Conservation (phyloP, 2,113 vertebrate species). For the Mustelus asterias region DNA sequence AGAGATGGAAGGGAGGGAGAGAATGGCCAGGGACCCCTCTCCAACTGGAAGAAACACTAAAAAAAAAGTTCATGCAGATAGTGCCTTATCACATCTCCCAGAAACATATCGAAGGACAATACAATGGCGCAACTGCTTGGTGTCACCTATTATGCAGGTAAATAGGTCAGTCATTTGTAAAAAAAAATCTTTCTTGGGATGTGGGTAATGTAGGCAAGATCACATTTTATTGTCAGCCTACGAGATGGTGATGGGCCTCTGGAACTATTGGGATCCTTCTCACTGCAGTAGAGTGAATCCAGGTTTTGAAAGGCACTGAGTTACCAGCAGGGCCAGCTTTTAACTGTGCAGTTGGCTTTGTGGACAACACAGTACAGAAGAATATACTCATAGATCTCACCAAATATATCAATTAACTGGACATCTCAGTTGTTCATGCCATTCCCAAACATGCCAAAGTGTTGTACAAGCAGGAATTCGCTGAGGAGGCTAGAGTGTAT, state of each 20-base stretch:
- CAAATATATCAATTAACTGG: constrained; percentile 87
- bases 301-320: too few species aligned
- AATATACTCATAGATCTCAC: constrained; percentile 88
- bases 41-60: not conserved
- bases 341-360: too few species aligned
- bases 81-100: not conserved
- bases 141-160: too few species aligned
- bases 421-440: constrained; percentile 78
- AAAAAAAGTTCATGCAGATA: not conserved
- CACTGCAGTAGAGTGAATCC: too few species aligned
- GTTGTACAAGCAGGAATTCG: constrained; percentile 71
- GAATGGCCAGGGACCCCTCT: not conserved
- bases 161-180: not conserved
- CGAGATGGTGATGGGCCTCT: not conserved
- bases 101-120: not conserved
- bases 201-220: not conserved
- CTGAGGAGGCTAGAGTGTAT: not conserved
- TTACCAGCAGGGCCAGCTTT: too few species aligned
- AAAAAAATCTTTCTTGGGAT: not conserved
- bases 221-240: not conserved
- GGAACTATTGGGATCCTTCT: not conserved
- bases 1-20: not conserved
- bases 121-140: not conserved
- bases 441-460: constrained; percentile 88
- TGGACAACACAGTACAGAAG: constrained; percentile 72